A percentile compares a stretch with the other conserved stretches of the same genome.
phyloP scores from a whole-genome alignment of 2,888 invertebrate genomes.

The Gnatocerus cornutus region DNA sequence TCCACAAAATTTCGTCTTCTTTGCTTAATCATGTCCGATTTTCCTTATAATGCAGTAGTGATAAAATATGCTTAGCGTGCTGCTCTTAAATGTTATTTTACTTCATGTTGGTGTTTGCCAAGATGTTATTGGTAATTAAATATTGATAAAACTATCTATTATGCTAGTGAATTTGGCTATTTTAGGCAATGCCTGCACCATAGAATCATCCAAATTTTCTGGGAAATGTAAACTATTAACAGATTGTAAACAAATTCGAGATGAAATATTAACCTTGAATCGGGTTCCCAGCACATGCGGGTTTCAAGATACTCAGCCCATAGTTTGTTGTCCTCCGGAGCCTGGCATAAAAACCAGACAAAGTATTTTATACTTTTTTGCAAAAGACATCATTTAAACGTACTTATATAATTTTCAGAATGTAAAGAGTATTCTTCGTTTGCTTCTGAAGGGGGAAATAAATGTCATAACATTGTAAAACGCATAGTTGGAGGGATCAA shows the following conservation, averaged over 20 bases:
- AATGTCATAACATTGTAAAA: slow-evolving; percentile 18
- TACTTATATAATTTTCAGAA: slow-evolving; percentile 13
- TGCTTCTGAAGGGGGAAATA: not conserved
- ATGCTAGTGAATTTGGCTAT: too few species aligned
- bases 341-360: slow-evolving; percentile 53
- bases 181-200: not conserved
- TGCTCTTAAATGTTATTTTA: too few species aligned
- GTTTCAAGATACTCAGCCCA: slow-evolving; percentile 58
- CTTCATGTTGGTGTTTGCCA: too few species aligned
- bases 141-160: too few species aligned
- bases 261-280: slow-evolving; percentile 51
- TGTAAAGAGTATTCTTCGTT: slow-evolving; percentile 22
- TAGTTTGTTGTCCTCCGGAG: slow-evolving; percentile 60
- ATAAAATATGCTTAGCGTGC: too few species aligned
- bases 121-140: too few species aligned
- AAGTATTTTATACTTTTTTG: slow-evolving; percentile 47
- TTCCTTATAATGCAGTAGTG: too few species aligned
- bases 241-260: slow-evolving; percentile 58
- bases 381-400: not conserved
- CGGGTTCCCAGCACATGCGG: slow-evolving; percentile 60
- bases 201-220: not conserved
- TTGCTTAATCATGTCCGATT: too few species aligned
- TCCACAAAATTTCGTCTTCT: too few species aligned
- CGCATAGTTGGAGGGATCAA: slow-evolving; percentile 14
- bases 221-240: slow-evolving; percentile 55